A percentile compares a stretch with the other conserved stretches of the same genome.
These are phyloP conservation scores for Mohoua ochrocephala DNA, from an alignment of 2,113 vertebrate species.

Conservation along the genomic window DNA sequence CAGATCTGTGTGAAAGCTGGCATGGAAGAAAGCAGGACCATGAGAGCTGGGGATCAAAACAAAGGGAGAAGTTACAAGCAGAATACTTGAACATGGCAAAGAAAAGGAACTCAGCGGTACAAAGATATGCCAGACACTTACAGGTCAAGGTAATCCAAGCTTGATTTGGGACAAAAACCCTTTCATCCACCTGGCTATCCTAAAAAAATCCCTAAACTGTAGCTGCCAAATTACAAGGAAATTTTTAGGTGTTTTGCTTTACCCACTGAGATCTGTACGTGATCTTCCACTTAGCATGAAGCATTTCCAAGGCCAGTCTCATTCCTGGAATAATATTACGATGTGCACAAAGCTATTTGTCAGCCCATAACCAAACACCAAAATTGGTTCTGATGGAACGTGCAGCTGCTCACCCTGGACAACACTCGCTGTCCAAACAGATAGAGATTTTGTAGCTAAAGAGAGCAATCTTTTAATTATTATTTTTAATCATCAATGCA, in stretches of 20 bases:
- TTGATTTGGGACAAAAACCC: neutral
- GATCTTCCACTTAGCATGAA: neutral
- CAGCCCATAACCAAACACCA: neutral
- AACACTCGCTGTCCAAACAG: slow-evolving; percentile 14
- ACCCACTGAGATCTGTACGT: neutral
- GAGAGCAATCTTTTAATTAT: neutral
- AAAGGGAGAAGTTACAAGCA: neutral
- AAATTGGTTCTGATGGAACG: neutral
- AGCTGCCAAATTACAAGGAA: neutral
- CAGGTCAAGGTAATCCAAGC: neutral
- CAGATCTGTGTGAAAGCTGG: neutral
- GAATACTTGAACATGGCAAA: neutral
- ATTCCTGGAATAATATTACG: neutral
- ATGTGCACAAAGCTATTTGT: neutral
- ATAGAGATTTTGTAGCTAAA: neutral
- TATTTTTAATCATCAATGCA: slow-evolving; percentile 2
- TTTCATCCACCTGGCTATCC: neutral
- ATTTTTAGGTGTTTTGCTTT: neutral
- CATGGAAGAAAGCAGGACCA: neutral
- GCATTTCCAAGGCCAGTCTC: neutral
- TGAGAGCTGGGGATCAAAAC: neutral
- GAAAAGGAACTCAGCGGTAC: neutral
- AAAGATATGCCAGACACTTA: neutral
- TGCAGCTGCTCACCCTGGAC: neutral
- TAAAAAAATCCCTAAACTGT: neutral